Base-by-base conservation (phyloP, 2,113 vertebrate genomes). In the Pagrus major region DNA sequence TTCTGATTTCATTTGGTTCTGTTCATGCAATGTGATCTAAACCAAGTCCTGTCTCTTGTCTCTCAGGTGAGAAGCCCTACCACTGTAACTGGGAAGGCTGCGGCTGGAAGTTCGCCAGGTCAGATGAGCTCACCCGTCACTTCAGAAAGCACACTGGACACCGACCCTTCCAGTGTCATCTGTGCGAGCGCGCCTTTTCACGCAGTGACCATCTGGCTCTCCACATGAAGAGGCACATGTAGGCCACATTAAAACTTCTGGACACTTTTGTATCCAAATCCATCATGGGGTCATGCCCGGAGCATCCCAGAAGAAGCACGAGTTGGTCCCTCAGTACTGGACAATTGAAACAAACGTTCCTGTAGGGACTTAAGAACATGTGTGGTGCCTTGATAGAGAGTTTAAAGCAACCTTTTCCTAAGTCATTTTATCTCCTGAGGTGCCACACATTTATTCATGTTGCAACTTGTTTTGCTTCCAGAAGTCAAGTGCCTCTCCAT, bases 191-290 rank as follows among this genome's bases (percentile, higher is more conserved):
- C 6, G 96, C 97, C 0, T 98, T 98, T 91, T 98, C 97, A 55
- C 94, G 97, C 20, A 97, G 96, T 0, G 97, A 97, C 81, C 97
- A 97, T 86, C 91, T 98, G 2, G 97, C 97, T n/a, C 95, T 98
- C 60, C 97, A 98, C 92, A 98, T 98, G 97, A 98, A 98, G 94
- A 94, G 97, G 86, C 97, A 98, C 90, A 95, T 97, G 95, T 98
- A 93, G 94, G 66, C 49, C 61, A 9, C 49, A 16, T 12, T 23
- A 10, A 27, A 8, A 5, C 5, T n/a, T 0, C 2, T 1, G 21
- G 66, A 77, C 59, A 41, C 56, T 71, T n/a, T 16, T 59, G 12
- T 14, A 5, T 49, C 67, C 33, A 23, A 4, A 51, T 29, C 23
- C 35, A 16, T 37, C 29, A 0, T 0, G 31, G 54, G 41, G 23